A percentile compares a stretch with the other conserved stretches of the same genome.
These are phyloP conservation scores for Periplaneta americana DNA, from an alignment of 1,140 invertebrate genomes.

Conservation along the genomic window DNA sequence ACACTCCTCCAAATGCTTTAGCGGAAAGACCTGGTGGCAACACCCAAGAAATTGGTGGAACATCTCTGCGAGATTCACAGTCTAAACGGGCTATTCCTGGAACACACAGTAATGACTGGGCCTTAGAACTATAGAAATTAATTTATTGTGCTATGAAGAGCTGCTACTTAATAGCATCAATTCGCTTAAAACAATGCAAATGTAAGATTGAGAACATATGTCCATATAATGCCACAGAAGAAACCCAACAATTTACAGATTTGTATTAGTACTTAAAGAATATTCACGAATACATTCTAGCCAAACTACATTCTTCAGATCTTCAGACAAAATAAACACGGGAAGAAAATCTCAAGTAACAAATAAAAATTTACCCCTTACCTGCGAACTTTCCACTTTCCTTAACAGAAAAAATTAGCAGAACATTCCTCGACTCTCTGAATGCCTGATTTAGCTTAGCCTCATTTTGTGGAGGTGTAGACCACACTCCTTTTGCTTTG, in stretches of 20 bases:
- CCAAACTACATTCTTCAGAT: background rate
- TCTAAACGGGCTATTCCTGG: slow-evolving; percentile 82
- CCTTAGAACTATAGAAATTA: too few relatives aligned
- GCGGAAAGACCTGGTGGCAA: slow-evolving; percentile 87
- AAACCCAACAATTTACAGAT: too few relatives aligned
- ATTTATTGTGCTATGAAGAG: too few relatives aligned
- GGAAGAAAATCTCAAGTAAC: background rate
- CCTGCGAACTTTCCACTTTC: slow-evolving; percentile 86
- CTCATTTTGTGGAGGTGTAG: slow-evolving; percentile 95
- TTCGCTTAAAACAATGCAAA: too few relatives aligned
- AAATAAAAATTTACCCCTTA: background rate
- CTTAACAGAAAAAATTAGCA: slow-evolving; percentile 95
- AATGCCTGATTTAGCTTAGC: slow-evolving; percentile 92
- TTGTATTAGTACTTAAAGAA: too few relatives aligned
- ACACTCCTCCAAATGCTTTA: slow-evolving; percentile 90
- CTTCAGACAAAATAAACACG: background rate
- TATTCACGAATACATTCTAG: too few relatives aligned
- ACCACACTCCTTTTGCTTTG: slow-evolving; percentile 96
- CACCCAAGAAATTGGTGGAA: slow-evolving; percentile 88
- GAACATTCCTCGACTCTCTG: slow-evolving; percentile 86
- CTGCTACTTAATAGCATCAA: too few relatives aligned
- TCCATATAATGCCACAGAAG: too few relatives aligned
- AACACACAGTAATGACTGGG: too few relatives aligned
- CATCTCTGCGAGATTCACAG: slow-evolving; percentile 83
- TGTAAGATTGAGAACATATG: too few relatives aligned